Evolutionary conservation across 2,888 invertebrate species (phyloP).

Genomic region (Pecten maximus): DNA sequence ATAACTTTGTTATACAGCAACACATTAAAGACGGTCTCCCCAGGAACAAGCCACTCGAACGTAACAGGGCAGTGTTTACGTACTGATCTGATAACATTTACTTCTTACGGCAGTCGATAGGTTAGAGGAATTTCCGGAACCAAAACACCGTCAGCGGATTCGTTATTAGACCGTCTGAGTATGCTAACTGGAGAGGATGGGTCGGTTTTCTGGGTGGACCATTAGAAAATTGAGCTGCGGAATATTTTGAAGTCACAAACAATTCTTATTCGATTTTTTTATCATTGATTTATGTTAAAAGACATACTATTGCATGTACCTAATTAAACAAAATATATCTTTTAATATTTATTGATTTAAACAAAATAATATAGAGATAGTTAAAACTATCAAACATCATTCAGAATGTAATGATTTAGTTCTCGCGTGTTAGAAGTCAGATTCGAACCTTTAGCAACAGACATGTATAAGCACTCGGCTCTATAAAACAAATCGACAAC

Average conservation of each 20-base stretch:
- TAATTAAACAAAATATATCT: too few species aligned
- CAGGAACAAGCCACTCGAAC: neutral
- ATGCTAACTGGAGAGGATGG: neutral
- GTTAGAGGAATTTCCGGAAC: neutral
- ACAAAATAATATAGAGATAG: too few species aligned
- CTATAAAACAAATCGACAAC: neutral
- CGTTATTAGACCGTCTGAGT: constrained; percentile 20
- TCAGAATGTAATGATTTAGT: too few species aligned
- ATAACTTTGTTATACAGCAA: neutral
- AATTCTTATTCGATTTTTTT: too few species aligned
- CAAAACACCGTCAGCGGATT: constrained; percentile 9
- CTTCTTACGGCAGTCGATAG: constrained; percentile 17
- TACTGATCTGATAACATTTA: neutral
- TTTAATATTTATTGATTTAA: too few species aligned
- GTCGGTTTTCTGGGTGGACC: neutral
- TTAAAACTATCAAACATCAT: too few species aligned
- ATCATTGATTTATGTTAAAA: too few species aligned
- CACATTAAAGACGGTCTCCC: neutral
- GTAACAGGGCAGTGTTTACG: neutral
- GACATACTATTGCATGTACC: too few species aligned
- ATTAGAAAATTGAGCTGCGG: neutral
- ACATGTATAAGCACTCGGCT: neutral
- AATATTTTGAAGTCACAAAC: too few species aligned
- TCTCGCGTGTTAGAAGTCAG: neutral
- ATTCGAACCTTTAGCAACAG: neutral